Base-by-base conservation (phyloP, 1,140 invertebrate genomes). In the Hyphantria cunea region DNA sequence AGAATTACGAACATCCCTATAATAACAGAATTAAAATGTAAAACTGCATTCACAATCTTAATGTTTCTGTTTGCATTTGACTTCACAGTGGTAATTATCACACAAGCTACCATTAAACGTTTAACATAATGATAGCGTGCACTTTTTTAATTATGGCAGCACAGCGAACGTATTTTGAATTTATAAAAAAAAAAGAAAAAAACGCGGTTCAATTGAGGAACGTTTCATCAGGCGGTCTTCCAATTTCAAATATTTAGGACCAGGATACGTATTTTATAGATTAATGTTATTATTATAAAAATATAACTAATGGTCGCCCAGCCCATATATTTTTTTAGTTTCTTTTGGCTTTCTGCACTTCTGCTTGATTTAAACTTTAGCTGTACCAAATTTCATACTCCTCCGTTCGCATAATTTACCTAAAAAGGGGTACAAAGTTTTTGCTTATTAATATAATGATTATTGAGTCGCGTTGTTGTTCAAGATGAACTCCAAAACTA, bases 81-180 rank as follows among this genome's bases (percentile, higher is more conserved):
- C 2, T 25, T 25, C 17, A 44, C 67, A 63, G 51, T 54, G 68
- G 68, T 82, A 81, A 82, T 84, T 78, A 84, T 58, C n/a, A 69
- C 60, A 72, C 69, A 37, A 60, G 64, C 72, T 53, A 54, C 69
- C 54, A 76, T 79, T 76, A 78, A 66, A 66, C 66, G 63, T 66
- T 60, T 72, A 52, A 49, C 47, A 70, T 84, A 84, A 84, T 82
- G 56, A 84, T 76, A 82, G 74, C 62, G 68, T 79, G 67, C 73
- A 72, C 65, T 68, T 74, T 78, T 82, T 78, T 81, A 81, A 82
- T 81, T 80, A 73, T 63, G 69, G 68, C 72, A 76, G 68, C 64
- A 59, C 48, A 17, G 48, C 50, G 50, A 53, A 3, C 37, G 37
- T 39, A 10, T 68, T 64, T 64, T 73, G 32, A 64, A 44, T 64